Base-by-base conservation (phyloP, 2,113 vertebrate species). In the Suncus etruscus region DNA sequence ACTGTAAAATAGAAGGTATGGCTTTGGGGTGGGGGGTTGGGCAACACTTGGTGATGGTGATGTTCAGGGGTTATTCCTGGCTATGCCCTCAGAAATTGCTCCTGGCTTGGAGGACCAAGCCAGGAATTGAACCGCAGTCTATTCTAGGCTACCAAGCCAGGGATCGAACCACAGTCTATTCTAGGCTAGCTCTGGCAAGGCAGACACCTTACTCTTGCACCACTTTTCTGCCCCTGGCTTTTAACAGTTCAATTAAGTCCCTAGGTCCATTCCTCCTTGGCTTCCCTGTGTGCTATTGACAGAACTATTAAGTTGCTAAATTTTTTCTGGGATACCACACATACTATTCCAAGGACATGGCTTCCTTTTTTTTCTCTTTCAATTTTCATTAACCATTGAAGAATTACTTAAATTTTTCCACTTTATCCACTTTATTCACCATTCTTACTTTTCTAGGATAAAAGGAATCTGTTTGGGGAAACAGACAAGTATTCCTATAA, bases 201-300 rank as follows among this genome's bases (percentile, higher is more conserved):
- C 39, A 58, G 18, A 58, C 3, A 2, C 54, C 54, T 58, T 58
- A 58, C 18, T 6, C 54, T 58, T 39, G 39, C 5, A 5, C 39
- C 39, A 39, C 39, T 39, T 3, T 5, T 39, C 39, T 39, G 39
- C 39, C 39, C 39, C 39, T 39, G 39, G 4, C 58, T 69, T 54
- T 73, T 88, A 11, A 25, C 24, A 16, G 68, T 65, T 24, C 61
- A 85, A 81, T 25, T 48, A 20, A 78, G 4, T 91, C 20, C 25
- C 86, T 90, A 78, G 85, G 50, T 45, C 47, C 39, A 90, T 58
- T 29, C 31, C 25, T 83, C 66, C 85, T 82, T 31, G 12, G 2
- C 15, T 92, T 78, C 31, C 48, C 83, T 4, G 3, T 25, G 25
- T 14, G n/a, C n/a, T 25, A 39, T 79, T 72, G 69, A 47, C 24